Evolutionary conservation across 2,888 invertebrate species (phyloP), one percentile per base, ranked within the genome.

Genomic region (Junonia oenone): DNA sequence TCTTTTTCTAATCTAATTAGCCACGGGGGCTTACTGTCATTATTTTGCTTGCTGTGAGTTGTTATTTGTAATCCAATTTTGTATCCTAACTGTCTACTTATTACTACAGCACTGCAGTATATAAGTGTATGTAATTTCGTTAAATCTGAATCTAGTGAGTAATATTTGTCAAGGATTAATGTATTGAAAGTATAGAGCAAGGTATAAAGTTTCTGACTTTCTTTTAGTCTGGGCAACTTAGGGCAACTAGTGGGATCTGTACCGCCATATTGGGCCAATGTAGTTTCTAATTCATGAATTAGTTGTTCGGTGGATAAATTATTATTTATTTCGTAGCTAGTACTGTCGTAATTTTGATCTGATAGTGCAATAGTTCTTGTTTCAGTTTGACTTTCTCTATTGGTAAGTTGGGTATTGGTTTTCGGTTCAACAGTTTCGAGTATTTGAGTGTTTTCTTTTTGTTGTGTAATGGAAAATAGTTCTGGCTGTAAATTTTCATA

Each of bases 91-190:
- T 60, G 45, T 51, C 45, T 15, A n/a, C 49, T 9, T 35, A 58
- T 58, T 2, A 46, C 50, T 35, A 59, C 6, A 4, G 61, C 64
- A 26, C 45, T 52, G 38, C 63, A 64, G 19, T 61, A 63, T 19
- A 61, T 51, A 0, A 63, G 17, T n/a, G 61, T 61, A 19, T 64
- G 61, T 22, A 57, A 45, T 14, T 58, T 2, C 9, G 31, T 11
- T 31, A 31, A 11, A 31, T 31, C 31, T 31, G 31, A 31, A 31
- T 56, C 45, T 14, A 43, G 0, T 45, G 27, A 33, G 6, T 45
- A 14, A 37, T 45, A 56, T 14, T 50, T 31, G 1, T 1, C 1
- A 8, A 56, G 26, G 26, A 54, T 51, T n/a, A 33, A 8, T 19
- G 49, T 45, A 22, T 56, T 59, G 51, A 59, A 59, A 17, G 43